phyloP scores from a whole-genome alignment of 2,113 vertebrate genomes.

The Gymnocephalus cernua region DNA sequence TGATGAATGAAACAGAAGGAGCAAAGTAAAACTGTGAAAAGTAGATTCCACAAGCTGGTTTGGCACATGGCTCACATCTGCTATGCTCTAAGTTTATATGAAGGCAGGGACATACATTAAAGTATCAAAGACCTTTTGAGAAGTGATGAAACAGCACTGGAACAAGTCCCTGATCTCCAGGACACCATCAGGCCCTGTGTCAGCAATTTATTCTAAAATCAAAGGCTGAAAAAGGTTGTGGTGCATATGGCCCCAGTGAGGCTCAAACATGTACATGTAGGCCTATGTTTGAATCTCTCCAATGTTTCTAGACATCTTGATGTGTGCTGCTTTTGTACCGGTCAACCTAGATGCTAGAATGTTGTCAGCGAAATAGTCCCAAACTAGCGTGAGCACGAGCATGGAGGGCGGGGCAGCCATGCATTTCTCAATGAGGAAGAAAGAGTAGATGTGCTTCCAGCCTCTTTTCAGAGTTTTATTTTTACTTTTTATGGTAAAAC shows the following conservation, averaged over 20 bases:
- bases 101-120: conserved; percentile 21
- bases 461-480: too few relatives aligned
- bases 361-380: too few relatives aligned
- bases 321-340: too few relatives aligned
- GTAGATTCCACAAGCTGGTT: conserved; percentile 13
- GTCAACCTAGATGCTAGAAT: too few relatives aligned
- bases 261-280: too few relatives aligned
- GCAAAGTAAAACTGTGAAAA: not conserved
- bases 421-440: too few relatives aligned
- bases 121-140: conserved; percentile 46
- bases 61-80: conserved; percentile 28
- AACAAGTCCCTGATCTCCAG: conserved; percentile 42
- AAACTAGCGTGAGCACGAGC: too few relatives aligned
- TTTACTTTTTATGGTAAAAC: too few relatives aligned
- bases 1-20: not conserved
- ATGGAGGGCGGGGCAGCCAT: too few relatives aligned
- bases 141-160: conserved; percentile 57
- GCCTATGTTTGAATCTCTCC: too few relatives aligned
- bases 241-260: conserved; percentile 11
- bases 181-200: conserved; percentile 20
- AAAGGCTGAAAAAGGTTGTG: conserved; percentile 33
- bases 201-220: conserved; percentile 51
- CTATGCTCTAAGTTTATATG: conserved; percentile 34
- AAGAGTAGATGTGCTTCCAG: too few relatives aligned
- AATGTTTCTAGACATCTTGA: too few relatives aligned